Evolutionary conservation across 2,797 vertebrate species (phyloP).

Genomic region (Cuculus canorus): DNA sequence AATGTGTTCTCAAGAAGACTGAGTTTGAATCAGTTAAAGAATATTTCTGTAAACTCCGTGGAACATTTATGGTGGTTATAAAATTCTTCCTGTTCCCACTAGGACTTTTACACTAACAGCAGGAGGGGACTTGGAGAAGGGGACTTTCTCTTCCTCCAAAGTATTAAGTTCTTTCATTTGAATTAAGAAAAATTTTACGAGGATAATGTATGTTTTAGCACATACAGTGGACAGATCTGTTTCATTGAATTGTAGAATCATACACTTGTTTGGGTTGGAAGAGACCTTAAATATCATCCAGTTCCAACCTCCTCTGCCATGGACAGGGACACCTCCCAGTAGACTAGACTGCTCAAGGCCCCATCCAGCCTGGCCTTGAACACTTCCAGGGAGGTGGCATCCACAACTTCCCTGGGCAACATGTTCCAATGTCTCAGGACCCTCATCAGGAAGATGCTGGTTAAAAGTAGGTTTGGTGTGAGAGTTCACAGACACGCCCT

Average conservation of each 20-base stretch:
- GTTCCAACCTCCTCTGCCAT: too few relatives aligned
- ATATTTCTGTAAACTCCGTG: not conserved
- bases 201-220: not conserved
- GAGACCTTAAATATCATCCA: too few relatives aligned
- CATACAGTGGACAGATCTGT: not conserved
- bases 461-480: not conserved
- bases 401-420: too few relatives aligned
- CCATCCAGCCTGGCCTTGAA: too few relatives aligned
- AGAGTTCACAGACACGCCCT: not conserved
- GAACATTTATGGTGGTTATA: not conserved
- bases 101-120: not conserved
- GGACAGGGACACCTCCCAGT: too few relatives aligned
- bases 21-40: not conserved
- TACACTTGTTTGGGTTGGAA: too few relatives aligned
- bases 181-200: not conserved
- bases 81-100: not conserved
- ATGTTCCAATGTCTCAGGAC: too few relatives aligned
- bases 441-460: not conserved
- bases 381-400: too few relatives aligned
- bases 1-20: not conserved
- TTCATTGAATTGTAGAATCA: too few relatives aligned
- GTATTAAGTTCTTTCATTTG: not conserved
- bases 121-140: not conserved
- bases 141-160: not conserved
- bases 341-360: too few relatives aligned